Percentiles rank a stretch among this genome's conserved stretches.
These are phyloP conservation scores for Drosophila albomicans DNA, from an alignment of 1,140 invertebrate species.

Conservation along the genomic window DNA sequence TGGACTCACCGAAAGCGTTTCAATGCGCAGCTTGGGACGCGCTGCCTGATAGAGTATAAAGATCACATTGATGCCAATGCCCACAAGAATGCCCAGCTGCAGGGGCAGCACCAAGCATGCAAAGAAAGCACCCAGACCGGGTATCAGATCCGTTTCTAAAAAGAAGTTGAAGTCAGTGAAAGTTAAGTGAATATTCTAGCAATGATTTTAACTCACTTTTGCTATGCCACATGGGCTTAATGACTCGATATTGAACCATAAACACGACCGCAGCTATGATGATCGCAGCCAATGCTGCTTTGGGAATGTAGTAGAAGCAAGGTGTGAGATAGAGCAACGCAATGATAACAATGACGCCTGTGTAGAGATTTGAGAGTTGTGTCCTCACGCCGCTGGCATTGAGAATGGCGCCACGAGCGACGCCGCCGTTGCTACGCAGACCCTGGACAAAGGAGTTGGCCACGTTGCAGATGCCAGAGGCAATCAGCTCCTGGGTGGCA, in stretches of 20 bases:
- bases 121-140: slow-evolving; percentile 93
- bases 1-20: slow-evolving; percentile 87
- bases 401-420: slow-evolving; percentile 94
- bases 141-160: slow-evolving; percentile 94
- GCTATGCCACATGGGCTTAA: slow-evolving; percentile 92
- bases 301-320: slow-evolving; percentile 93
- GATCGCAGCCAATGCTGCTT: slow-evolving; percentile 91
- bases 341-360: slow-evolving; percentile 90
- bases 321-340: slow-evolving; percentile 91
- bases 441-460: slow-evolving; percentile 94
- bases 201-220: slow-evolving; percentile 87
- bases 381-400: slow-evolving; percentile 95
- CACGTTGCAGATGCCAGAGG: slow-evolving; percentile 93
- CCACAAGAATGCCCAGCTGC: slow-evolving; percentile 95
- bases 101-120: slow-evolving; percentile 93
- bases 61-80: slow-evolving; percentile 93
- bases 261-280: slow-evolving; percentile 94
- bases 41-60: slow-evolving; percentile 96
- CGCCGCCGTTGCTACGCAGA: slow-evolving; percentile 94
- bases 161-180: not conserved
- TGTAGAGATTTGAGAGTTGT: slow-evolving; percentile 91
- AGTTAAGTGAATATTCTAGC: not conserved
- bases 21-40: slow-evolving; percentile 92
- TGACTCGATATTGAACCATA: slow-evolving; percentile 93
- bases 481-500: slow-evolving; percentile 94